phyloP scores from a whole-genome alignment of 2,797 vertebrate genomes.

The Hydrocynus forskahlii region DNA sequence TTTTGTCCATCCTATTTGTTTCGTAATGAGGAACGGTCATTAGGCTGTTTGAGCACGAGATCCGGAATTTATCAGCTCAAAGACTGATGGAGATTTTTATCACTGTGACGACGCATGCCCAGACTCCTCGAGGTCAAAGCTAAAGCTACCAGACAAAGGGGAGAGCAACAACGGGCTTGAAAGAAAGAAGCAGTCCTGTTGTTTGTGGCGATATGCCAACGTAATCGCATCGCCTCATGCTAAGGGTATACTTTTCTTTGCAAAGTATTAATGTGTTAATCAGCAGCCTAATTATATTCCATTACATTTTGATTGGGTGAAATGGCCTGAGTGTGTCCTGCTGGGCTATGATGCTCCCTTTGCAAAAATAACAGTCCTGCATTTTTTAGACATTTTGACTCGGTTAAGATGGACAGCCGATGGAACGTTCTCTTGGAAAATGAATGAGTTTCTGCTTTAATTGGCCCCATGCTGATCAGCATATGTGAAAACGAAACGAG shows the following conservation, averaged over 20 bases:
- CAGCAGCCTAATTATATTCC: constrained; percentile 7
- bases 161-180: background rate
- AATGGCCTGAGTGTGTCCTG: background rate
- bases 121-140: constrained; percentile 39
- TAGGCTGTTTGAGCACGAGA: constrained; percentile 52
- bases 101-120: constrained; percentile 18
- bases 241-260: background rate
- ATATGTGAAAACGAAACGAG: constrained; percentile 56
- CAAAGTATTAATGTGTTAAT: background rate
- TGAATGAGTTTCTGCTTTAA: constrained; percentile 66
- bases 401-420: constrained; percentile 6
- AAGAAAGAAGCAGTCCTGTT: constrained; percentile 44
- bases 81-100: constrained; percentile 61
- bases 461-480: constrained; percentile 61
- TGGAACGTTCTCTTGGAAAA: constrained; percentile 39
- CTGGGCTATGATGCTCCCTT: constrained; percentile 16
- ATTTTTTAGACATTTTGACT: constrained; percentile 18
- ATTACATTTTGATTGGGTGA: constrained; percentile 23
- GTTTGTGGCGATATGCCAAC: background rate
- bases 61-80: constrained; percentile 49
- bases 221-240: background rate
- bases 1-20: constrained; percentile 65
- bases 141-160: constrained; percentile 37
- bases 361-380: constrained; percentile 11
- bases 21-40: constrained; percentile 63